Base-by-base conservation (phyloP, 2,113 vertebrate genomes). In the Haemorhous mexicanus region DNA sequence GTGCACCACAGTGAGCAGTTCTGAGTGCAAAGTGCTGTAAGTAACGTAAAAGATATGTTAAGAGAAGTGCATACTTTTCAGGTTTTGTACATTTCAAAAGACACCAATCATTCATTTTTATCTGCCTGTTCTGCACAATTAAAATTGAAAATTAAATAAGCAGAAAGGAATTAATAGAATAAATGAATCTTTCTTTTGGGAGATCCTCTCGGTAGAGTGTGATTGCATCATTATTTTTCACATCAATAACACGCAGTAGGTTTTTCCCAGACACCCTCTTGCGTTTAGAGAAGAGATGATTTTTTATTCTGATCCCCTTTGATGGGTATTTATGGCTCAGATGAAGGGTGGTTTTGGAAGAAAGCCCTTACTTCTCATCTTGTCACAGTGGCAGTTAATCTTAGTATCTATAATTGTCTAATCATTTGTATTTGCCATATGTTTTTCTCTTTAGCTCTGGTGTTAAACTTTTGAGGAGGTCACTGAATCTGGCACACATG, bases 51-150 rank as follows among this genome's bases (percentile, higher is more conserved):
- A 95, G n/a, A 18, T 56, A 37, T 10, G 22, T 67, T 87, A 68
- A 91, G 28, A 69, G 55, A 94, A 90, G 28, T 39, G 43, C 53
- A 35, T 93, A 35, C 35, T 56, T 69, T 62, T 83, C 66, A 88
- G 91, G 67, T 67, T 90, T 93, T 93, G 58, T 53, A 64, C n/a
- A 32, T 79, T 94, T 79, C 66, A 37, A 75, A 95, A 93, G 46
- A 3, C 13, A 61, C 47, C 17, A 41, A 5, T 77, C 32, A 59
- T 81, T 94, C 37, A 41, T 89, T 89, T 92, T n/a, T 79, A 32
- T 91, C 68, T 91, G 61, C 46, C 46, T 63, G 19, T 58, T 73
- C 58, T 84, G 32, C 6, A n/a, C 53, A 91, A 84, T 87, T 89
- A 84, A 87, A 94, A 73, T n/a, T 52, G 47, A 62, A 81, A 92